Evolutionary conservation across 2,797 vertebrate species (phyloP), one percentile per base, ranked within the genome.

Genomic region (Cygnus olor): DNA sequence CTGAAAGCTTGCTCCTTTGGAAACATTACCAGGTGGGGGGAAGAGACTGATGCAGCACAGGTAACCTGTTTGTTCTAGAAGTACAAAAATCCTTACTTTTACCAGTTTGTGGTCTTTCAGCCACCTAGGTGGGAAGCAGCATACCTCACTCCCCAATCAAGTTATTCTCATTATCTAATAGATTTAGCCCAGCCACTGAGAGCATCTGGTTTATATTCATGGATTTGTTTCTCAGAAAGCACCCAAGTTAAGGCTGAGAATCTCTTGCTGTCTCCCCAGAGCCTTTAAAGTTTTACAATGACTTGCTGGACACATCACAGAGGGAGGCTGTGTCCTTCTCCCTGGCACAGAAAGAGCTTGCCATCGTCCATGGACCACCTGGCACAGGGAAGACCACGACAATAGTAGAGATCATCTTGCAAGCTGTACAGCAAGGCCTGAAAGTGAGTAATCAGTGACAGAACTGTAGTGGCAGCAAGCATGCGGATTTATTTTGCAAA

Each of bases 371-470:
- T 0, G 99, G 99, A 10, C 99, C 99, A 4, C 99, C 99, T 0
- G 99, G 99, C 74, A 99, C 99, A 0, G 99, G 99, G 38, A 99
- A 99, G 95, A 99, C 99, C 49, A 99, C 99, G 3, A 99, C 99
- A 0, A 98, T 99, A 77, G 98, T 99, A 19, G 99, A 99, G 96
- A 97, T 99, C 73, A 98, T 99, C 90, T 97, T 99, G 53, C 99
- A 99, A 89, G 98, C 98, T 15, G 98, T 99, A 61, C 98, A 98
- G 94, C 99, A 97, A 95, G 98, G 98, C 82, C 97, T 98, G 45
- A 99, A 99, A 98, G 99, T 99, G 95, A 95, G 97, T 57, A 32
- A 30, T 9, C 6, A 1, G 49, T 5, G 22, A 5, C 68, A 53
- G 53, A 79, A 40, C 53, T 5, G 19, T 4, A 40, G 25, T 2